These are phyloP conservation scores for Odontocerum albicorne DNA, from an alignment of 2,888 invertebrate species.

Conservation along the genomic window DNA sequence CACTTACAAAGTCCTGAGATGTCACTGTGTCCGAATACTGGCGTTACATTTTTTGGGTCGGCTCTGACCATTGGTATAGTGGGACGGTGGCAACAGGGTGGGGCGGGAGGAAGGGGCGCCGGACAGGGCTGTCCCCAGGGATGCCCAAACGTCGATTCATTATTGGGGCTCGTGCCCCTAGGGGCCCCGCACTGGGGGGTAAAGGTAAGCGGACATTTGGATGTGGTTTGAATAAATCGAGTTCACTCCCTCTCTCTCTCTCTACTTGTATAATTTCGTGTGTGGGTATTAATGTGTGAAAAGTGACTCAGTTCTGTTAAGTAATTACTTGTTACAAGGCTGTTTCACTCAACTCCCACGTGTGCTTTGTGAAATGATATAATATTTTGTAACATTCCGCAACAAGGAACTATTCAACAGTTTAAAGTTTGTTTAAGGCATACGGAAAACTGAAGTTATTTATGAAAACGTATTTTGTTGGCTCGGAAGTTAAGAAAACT, in stretches of 20 bases:
- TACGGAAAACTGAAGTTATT: no score
- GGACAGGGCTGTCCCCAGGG: constrained; percentile 27
- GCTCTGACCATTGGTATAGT: background rate
- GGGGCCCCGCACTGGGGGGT: constrained; percentile 22
- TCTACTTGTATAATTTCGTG: no score
- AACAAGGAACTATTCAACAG: no score
- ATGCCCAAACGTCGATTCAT: constrained; percentile 36
- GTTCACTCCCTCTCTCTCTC: no score
- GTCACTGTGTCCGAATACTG: background rate
- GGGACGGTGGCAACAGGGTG: background rate
- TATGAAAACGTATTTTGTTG: no score
- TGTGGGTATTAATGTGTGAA: no score
- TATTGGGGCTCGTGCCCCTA: constrained; percentile 26
- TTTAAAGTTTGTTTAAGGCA: background rate
- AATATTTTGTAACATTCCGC: no score
- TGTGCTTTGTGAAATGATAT: constrained; percentile 3
- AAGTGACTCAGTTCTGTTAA: no score
- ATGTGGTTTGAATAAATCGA: background rate
- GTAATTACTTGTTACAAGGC: no score
- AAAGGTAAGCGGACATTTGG: constrained; percentile 6
- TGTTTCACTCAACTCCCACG: no score
- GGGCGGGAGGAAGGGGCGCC: constrained; percentile 3
- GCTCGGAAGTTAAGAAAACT: no score
- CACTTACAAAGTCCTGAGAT: constrained; percentile 3
- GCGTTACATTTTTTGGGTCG: background rate